Evolutionary conservation across 2,113 vertebrate species (phyloP).

Genomic region (Sander lucioperca): DNA sequence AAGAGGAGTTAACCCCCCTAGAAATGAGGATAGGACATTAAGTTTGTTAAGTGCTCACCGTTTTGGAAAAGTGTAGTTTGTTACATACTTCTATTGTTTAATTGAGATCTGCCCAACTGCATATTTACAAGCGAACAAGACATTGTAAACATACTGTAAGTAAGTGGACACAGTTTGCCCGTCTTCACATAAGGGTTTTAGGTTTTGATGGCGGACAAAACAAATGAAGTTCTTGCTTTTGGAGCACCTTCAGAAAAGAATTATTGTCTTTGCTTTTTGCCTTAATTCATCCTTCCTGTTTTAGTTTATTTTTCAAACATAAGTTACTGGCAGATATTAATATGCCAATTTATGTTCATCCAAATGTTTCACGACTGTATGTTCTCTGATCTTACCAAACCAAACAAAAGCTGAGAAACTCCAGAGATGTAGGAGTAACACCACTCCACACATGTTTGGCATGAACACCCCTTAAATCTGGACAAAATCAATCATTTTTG

Average conservation of each 20-base stretch:
- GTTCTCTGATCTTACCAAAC: conserved; percentile 4
- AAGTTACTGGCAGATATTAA: neutral
- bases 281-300: neutral
- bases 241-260: neutral
- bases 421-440: conserved; percentile 4
- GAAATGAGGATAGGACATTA: conserved; percentile 7
- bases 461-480: neutral
- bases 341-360: neutral
- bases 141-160: conserved; percentile 50
- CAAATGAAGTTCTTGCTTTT: neutral
- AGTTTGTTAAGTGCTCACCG: conserved; percentile 22
- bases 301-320: neutral
- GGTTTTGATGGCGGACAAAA: conserved; percentile 13
- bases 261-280: neutral
- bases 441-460: neutral
- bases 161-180: conserved; percentile 28
- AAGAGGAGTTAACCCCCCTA: neutral
- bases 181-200: conserved; percentile 7
- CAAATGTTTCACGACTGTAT: neutral
- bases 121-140: conserved; percentile 54
- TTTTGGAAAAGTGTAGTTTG: conserved; percentile 41
- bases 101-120: conserved; percentile 61
- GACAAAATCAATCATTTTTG: neutral
- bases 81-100: conserved; percentile 57
- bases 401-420: neutral